phyloP scores from a whole-genome alignment of 2,888 invertebrate genomes.

The Salticus scenicus region DNA sequence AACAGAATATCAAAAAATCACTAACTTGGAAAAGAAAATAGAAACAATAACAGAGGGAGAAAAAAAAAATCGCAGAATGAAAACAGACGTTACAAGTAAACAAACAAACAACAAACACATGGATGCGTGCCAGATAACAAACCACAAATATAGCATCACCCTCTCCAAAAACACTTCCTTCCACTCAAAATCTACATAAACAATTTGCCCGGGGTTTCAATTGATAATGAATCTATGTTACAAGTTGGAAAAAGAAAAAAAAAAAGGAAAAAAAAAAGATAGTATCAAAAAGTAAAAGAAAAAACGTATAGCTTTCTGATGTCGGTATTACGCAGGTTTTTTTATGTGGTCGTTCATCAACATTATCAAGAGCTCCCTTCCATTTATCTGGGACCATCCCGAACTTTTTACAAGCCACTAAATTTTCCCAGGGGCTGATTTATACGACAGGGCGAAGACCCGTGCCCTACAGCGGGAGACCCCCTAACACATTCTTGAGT shows the following conservation, averaged over 20 bases:
- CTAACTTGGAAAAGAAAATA: too few species aligned
- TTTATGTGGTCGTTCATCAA: neutral
- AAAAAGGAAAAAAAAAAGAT: too few species aligned
- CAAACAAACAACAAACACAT: too few species aligned
- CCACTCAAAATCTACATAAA: neutral
- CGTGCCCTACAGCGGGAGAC: neutral
- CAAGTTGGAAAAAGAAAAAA: too few species aligned
- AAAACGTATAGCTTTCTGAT: neutral
- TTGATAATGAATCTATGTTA: neutral
- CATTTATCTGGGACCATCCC: neutral
- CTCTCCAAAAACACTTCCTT: too few species aligned
- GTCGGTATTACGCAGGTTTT: neutral
- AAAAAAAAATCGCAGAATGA: too few species aligned
- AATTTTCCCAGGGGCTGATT: neutral
- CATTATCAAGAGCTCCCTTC: neutral
- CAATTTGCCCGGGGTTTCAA: neutral
- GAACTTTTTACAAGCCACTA: conserved; percentile 7
- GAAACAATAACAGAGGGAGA: too few species aligned
- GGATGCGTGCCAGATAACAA: too few species aligned
- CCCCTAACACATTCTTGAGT: neutral
- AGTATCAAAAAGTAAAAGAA: too few species aligned
- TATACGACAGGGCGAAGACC: neutral
- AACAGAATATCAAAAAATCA: too few species aligned
- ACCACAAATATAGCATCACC: too few species aligned
- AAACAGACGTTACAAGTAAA: too few species aligned